These are phyloP conservation scores for Chymomyza caudatula DNA, from an alignment of 2,888 invertebrate genomes.

Conservation along the genomic window DNA sequence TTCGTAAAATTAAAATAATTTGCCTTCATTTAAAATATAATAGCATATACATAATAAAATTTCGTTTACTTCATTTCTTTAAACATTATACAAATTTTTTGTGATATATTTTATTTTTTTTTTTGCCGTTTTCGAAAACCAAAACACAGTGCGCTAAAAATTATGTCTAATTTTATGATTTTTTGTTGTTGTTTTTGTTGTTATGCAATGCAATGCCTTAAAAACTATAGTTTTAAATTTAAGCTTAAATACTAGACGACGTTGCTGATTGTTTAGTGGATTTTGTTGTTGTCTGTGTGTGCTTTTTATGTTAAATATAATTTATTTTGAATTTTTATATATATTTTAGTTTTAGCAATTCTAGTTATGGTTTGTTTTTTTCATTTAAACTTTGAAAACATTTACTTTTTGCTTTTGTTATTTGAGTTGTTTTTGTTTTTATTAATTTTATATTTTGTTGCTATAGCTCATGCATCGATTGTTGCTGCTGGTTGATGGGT, in stretches of 20 bases:
- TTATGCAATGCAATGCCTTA: slow-evolving; percentile 58
- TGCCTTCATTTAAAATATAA: slow-evolving; percentile 35
- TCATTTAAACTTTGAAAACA: slow-evolving; percentile 31
- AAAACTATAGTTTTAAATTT: slow-evolving; percentile 61
- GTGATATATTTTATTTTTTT: slow-evolving; percentile 19
- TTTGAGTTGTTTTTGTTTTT: background rate
- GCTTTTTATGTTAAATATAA: slow-evolving; percentile 1
- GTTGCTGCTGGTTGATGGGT: slow-evolving; percentile 49
- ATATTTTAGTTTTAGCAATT: slow-evolving; percentile 7
- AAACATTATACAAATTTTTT: slow-evolving; percentile 25
- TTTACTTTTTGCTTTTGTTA: slow-evolving; percentile 5
- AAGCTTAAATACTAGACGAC: slow-evolving; percentile 67
- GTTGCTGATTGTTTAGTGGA: slow-evolving; percentile 69
- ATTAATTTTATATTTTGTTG: slow-evolving; percentile 27
- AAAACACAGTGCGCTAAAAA: slow-evolving; percentile 68
- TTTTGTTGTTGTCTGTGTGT: slow-evolving; percentile 30
- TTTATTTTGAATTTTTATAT: slow-evolving; percentile 1
- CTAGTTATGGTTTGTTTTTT: slow-evolving; percentile 34
- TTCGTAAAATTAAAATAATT: slow-evolving; percentile 15
- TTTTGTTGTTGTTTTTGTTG: slow-evolving; percentile 17
- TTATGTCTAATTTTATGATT: slow-evolving; percentile 31
- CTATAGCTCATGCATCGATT: slow-evolving; percentile 64
- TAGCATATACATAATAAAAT: slow-evolving; percentile 37
- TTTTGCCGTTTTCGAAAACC: slow-evolving; percentile 57
- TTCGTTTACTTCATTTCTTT: slow-evolving; percentile 45